A percentile compares a stretch with the other conserved stretches of the same genome.
phyloP scores from a whole-genome alignment of 2,113 vertebrate species.

The Zapornia atra region DNA sequence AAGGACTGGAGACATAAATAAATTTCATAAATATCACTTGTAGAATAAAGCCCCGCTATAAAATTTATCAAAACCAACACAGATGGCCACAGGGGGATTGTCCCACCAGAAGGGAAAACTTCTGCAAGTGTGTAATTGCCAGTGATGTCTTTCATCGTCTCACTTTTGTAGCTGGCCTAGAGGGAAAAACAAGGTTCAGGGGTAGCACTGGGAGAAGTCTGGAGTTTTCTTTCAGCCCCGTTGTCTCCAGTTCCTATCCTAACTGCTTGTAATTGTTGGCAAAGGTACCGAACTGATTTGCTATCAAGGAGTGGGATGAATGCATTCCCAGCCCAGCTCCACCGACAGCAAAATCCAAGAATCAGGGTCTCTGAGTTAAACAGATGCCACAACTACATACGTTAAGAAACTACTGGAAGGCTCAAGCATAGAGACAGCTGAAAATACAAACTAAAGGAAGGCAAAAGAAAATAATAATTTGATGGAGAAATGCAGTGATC shows the following conservation, averaged over 20 bases:
- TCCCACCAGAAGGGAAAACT: neutral
- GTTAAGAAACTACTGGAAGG: neutral
- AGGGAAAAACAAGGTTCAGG: neutral
- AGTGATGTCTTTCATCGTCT: neutral
- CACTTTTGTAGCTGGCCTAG: neutral
- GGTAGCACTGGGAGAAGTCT: neutral
- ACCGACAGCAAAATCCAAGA: neutral
- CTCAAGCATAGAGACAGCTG: neutral
- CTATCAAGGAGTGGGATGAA: neutral
- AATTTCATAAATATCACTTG: neutral
- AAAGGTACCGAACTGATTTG: neutral
- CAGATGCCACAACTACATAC: neutral
- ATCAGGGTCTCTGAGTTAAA: neutral
- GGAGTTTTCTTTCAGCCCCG: neutral
- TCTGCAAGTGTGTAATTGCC: neutral
- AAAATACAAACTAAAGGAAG: neutral
- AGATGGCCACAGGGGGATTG: neutral
- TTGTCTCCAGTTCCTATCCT: neutral
- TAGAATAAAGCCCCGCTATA: neutral
- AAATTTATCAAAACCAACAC: neutral
- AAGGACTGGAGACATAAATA: neutral
- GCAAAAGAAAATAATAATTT: neutral
- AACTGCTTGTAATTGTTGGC: constrained; percentile 1
- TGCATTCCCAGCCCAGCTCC: neutral
- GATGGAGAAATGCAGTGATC: neutral